Conservation (phyloP, 2,113 vertebrate genomes). For the Melanotaenia duboulayi region DNA sequence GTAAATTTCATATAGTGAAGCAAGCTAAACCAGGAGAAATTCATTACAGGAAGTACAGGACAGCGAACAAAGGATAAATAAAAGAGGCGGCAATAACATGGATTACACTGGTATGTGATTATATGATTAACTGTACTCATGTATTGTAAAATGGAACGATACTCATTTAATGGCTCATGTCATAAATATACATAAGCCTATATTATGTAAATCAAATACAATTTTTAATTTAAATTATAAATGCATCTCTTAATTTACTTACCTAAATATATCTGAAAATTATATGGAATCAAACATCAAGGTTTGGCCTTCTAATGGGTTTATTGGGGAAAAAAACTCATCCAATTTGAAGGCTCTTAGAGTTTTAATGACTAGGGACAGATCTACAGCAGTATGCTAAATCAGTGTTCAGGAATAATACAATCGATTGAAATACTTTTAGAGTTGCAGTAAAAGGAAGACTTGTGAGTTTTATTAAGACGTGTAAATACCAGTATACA, state of each 20-base stretch:
- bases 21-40: background rate
- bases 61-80: background rate
- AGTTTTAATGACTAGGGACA: constrained; percentile 31
- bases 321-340: constrained; percentile 1
- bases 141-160: background rate
- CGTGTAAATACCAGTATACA: no score
- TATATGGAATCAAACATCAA: constrained; percentile 31
- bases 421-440: background rate
- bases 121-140: background rate
- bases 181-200: constrained; percentile 4
- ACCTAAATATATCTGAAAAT: constrained; percentile 46
- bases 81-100: background rate
- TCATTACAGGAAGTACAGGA: background rate
- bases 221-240: constrained; percentile 27
- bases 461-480: background rate
- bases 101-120: background rate
- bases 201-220: constrained; percentile 8
- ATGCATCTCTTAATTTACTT: constrained; percentile 42
- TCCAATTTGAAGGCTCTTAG: constrained; percentile 18
- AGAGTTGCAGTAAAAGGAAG: background rate
- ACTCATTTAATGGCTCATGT: background rate
- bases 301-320: constrained; percentile 34
- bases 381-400: constrained; percentile 5
- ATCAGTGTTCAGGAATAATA: background rate
- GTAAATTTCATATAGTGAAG: background rate